phyloP scores from a whole-genome alignment of 2,888 invertebrate species.

The Nephrotoma guestfalica region DNA sequence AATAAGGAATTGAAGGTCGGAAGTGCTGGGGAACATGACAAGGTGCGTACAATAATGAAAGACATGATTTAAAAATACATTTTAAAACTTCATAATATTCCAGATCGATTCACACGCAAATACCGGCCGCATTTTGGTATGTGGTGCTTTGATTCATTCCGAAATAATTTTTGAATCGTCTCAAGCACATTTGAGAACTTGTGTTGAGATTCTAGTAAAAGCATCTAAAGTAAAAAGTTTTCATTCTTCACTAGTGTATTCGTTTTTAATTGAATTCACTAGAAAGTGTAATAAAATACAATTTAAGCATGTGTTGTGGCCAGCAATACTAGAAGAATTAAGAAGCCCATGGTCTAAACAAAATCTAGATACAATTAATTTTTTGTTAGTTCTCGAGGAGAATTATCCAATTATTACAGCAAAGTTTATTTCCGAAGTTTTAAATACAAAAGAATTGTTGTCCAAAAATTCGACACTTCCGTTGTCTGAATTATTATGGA shows the following conservation, averaged over 20 bases:
- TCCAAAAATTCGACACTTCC: neutral
- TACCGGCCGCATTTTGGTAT: conserved; percentile 54
- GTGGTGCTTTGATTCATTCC: conserved; percentile 54
- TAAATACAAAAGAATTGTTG: neutral
- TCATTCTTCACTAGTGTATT: conserved; percentile 34
- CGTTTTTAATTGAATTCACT: conserved; percentile 42
- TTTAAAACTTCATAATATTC: conserved; percentile 9
- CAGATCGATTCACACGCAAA: conserved; percentile 62
- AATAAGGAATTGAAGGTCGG: conserved; percentile 49
- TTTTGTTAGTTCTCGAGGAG: conserved; percentile 35
- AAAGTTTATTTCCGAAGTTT: neutral
- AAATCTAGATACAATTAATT: conserved; percentile 47
- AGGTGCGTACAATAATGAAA: conserved; percentile 12
- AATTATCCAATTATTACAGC: conserved; percentile 31
- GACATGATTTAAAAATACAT: neutral
- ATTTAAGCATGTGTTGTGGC: conserved; percentile 43
- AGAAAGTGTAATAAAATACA: conserved; percentile 22
- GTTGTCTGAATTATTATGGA: neutral
- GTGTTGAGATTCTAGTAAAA: conserved; percentile 29
- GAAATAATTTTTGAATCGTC: conserved; percentile 38
- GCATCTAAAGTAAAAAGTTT: conserved; percentile 19
- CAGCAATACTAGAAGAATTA: conserved; percentile 42
- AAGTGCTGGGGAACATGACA: conserved; percentile 29
- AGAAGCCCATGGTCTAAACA: conserved; percentile 48
- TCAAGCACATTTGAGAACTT: conserved; percentile 34